Evolutionary conservation across 2,888 invertebrate species (phyloP).

Genomic region (Micoletzkya japonica): DNA sequence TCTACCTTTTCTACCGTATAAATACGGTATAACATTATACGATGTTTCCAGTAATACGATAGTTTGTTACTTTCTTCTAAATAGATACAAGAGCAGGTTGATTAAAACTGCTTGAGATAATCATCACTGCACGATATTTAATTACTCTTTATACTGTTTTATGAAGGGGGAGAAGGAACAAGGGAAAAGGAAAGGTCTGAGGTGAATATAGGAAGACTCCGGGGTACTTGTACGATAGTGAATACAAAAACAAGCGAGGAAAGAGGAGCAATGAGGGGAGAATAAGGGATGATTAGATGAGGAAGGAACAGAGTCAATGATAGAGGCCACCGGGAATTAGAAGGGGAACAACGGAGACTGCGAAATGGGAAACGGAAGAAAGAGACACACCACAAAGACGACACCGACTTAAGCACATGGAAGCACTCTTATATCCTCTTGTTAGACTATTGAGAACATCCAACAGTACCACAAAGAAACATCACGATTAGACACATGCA

Average conservation of each 20-base stretch:
- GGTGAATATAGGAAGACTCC: background rate
- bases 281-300: slow-evolving; percentile 7
- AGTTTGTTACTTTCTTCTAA: too few relatives aligned
- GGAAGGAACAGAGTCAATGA: slow-evolving; percentile 1
- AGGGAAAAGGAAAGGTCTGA: background rate
- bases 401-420: background rate
- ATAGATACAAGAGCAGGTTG: too few relatives aligned
- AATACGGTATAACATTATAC: too few relatives aligned
- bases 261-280: background rate
- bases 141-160: too few relatives aligned
- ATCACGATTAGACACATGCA: too few relatives aligned
- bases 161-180: background rate
- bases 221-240: background rate
- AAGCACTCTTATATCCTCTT: too few relatives aligned
- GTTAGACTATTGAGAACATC: too few relatives aligned
- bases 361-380: background rate
- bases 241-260: background rate
- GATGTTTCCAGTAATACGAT: too few relatives aligned
- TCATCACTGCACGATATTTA: too few relatives aligned
- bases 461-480: too few relatives aligned
- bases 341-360: background rate
- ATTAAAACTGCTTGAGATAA: too few relatives aligned
- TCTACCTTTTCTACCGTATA: too few relatives aligned
- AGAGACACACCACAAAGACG: background rate
- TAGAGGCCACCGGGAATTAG: background rate